Evolutionary conservation across 2,113 vertebrate genomes (phyloP).

Genomic region (Bothrops jararaca): DNA sequence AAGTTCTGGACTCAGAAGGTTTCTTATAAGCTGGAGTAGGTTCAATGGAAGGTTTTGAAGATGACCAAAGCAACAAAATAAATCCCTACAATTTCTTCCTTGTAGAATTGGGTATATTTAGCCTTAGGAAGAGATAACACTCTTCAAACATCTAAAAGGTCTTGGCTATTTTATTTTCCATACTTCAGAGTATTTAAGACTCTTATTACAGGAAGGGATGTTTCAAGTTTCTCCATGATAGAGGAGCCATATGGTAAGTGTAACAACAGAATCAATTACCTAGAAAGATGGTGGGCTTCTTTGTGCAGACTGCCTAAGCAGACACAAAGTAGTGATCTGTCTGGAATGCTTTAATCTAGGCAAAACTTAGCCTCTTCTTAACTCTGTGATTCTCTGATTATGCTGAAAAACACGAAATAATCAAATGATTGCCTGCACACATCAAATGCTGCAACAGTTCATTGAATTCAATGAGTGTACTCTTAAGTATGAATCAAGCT

Average conservation of each 20-base stretch:
- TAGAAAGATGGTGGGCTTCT: background rate
- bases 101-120: background rate
- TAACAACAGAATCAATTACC: background rate
- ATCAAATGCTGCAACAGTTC: background rate
- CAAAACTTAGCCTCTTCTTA: background rate
- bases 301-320: background rate
- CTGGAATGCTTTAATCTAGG: background rate
- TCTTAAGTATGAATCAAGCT: background rate
- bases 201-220: background rate
- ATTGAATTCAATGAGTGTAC: background rate
- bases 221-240: background rate
- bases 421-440: background rate
- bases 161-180: background rate
- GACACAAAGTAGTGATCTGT: background rate
- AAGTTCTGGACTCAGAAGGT: background rate
- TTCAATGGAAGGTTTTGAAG: background rate
- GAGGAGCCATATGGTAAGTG: background rate
- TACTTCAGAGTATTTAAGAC: background rate
- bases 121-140: background rate
- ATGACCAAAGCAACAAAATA: background rate
- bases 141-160: background rate
- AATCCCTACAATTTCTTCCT: background rate
- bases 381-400: background rate
- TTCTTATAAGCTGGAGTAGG: background rate
- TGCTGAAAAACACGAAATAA: background rate